Evolutionary conservation across 1,140 invertebrate species (phyloP), one percentile per base, ranked within the genome.

Genomic region (Achatina immaculata): DNA sequence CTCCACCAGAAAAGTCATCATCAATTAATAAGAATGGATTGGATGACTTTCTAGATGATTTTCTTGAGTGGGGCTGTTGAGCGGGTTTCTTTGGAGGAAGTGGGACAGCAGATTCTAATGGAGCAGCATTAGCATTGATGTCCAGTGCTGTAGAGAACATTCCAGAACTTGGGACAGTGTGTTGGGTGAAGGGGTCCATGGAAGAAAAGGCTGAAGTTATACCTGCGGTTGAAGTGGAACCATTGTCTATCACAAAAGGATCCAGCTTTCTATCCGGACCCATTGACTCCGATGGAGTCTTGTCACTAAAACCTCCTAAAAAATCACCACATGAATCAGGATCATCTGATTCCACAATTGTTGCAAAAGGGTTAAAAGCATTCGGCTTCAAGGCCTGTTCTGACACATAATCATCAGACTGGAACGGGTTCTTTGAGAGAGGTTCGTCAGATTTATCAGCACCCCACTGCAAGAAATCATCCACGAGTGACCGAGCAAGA

Each of bases 381-480:
- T 84, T 82, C 6, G 75, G 65, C 16, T 76, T 83, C 55, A 71
- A 66, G 58, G 68, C 51, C 11, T 76, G 66, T 48, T 76, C 68
- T 19, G 81, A 58, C 45, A 80, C 69, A 21, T 71, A 55, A 31
- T 78, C 78, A n/a, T 82, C 82, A 21, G 84, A 80, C n/a, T 71
- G 74, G 58, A 82, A 82, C n/a, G 84, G 84, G 34, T 84, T 84
- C 71, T 73, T 78, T 24, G 83, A 84, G 6, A 81, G 40, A 43
- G 72, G 69, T 71, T 75, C 78, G 19, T 73, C 43, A 9, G 48
- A 31, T 11, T 65, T 68, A 42, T 36, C 76, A 11, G 81, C 84
- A 31, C 85, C 85, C 75, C 86, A 83, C 36, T 86, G 85, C 7
- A 87, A 82, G 69, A 89, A 89, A 48, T 88, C 86, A 81, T 89